Evolutionary conservation across 2,888 invertebrate genomes (phyloP), one percentile per base, ranked within the genome.

Genomic region (Lithophane semibrunnea): DNA sequence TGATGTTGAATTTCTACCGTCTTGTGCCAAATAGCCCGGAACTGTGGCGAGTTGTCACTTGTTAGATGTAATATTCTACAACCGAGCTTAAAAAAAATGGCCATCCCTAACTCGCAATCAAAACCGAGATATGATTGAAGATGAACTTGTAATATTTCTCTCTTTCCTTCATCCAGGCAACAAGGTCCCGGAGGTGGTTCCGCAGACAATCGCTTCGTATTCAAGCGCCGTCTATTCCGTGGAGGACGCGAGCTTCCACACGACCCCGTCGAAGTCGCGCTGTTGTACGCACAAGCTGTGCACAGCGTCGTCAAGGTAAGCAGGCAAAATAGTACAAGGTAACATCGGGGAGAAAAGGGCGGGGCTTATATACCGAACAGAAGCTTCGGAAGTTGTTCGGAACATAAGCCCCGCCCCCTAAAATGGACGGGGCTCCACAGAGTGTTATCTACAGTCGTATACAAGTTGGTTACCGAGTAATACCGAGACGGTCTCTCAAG

Each of bases 201-300:
- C 42, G 99, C 99, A 0, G 99, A 99, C 94, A 99, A 99, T 95
- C 97, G 98, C 79, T 99, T 99, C 94, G 98, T 99, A 86, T 99
- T 99, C 96, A 99, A 99, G 91, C 98, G 99, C 73, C 97, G 99
- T 21, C 95, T 99, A 72, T 99, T 99, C 96, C 98, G 98, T 88
- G 98, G 98, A 84, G 98, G 98, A 0, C 97, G 99, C 60, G 99
- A 99, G 94, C 97, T 99, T 73, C 99, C 99, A 12, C 99, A 99
- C 95, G 99, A 99, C 96, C 99, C 99, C 0, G 98, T 99, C 0
- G 99, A 99, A 95, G 98, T 99, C 21, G 99, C 99, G 90, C 97
- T 99, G 92, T 96, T 99, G 8, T 99, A 99, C 94, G 99, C 99
- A 47, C 99, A 99, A 96, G 99, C 99, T 77, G 99, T 99, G 13